These are phyloP conservation scores for Hymenochirus boettgeri DNA, from an alignment of 2,113 vertebrate species.

Conservation along the genomic window DNA sequence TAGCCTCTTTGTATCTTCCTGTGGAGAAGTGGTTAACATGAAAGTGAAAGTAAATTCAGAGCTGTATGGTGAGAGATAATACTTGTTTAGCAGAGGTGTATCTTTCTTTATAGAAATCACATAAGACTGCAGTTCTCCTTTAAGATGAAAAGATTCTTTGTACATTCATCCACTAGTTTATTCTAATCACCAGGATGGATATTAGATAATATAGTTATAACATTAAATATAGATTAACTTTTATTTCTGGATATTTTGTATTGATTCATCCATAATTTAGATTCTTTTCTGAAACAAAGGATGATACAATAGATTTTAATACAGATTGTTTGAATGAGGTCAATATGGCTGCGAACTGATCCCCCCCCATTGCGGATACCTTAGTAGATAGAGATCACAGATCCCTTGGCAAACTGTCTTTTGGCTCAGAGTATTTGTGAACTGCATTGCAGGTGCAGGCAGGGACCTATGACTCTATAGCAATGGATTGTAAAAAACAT, in stretches of 20 bases:
- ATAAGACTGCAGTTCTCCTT: no score
- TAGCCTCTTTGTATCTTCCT: no score
- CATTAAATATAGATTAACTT: not conserved
- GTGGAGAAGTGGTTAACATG: no score
- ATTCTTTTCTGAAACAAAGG: no score
- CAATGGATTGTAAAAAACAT: not conserved
- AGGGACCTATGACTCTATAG: not conserved
- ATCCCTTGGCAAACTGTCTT: not conserved
- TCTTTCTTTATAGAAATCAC: no score
- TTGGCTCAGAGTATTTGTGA: not conserved
- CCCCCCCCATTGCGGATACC: no score
- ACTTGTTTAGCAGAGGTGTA: no score
- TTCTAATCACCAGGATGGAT: not conserved
- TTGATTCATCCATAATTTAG: no score
- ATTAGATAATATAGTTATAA: not conserved
- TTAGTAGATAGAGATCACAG: not conserved
- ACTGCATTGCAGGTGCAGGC: slow-evolving; percentile 4
- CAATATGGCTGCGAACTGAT: not conserved
- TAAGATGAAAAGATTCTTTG: no score
- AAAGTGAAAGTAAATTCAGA: no score
- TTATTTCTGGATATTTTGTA: not conserved
- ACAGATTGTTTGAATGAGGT: not conserved
- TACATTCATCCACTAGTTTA: no score
- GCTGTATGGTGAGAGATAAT: no score
- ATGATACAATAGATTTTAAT: not conserved